These are phyloP conservation scores for Halictus quadricinctus DNA, from an alignment of 2,888 invertebrate species.

Conservation along the genomic window DNA sequence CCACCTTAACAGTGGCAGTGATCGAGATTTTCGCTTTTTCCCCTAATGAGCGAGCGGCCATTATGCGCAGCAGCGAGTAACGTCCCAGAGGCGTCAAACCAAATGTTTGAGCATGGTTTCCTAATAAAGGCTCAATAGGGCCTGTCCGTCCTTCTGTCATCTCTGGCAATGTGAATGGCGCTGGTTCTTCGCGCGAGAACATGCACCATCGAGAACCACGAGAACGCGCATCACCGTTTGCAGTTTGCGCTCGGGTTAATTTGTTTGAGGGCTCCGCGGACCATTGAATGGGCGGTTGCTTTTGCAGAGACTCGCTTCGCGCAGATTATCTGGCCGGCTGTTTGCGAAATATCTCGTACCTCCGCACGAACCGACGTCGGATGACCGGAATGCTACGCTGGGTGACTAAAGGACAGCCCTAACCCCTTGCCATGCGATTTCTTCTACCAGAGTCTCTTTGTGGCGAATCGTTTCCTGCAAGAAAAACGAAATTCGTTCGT, in stretches of 20 bases:
- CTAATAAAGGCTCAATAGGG: slow-evolving; percentile 44
- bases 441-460: neutral
- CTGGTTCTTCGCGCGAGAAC: neutral
- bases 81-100: slow-evolving; percentile 56
- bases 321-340: slow-evolving; percentile 15
- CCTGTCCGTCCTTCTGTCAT: slow-evolving; percentile 52
- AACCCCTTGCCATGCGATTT: neutral
- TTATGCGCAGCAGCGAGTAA: slow-evolving; percentile 46
- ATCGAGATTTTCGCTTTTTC: slow-evolving; percentile 54
- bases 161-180: slow-evolving; percentile 26
- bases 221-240: slow-evolving; percentile 49
- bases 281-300: slow-evolving; percentile 37
- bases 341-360: slow-evolving; percentile 32
- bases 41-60: slow-evolving; percentile 51
- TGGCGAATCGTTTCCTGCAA: neutral
- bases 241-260: slow-evolving; percentile 57
- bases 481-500: neutral
- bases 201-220: neutral
- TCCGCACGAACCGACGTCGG: neutral
- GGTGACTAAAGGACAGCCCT: neutral
- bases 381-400: neutral
- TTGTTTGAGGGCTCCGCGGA: slow-evolving; percentile 39
- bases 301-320: neutral
- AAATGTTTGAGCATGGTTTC: slow-evolving; percentile 55
- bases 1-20: slow-evolving; percentile 49